Base-by-base conservation (phyloP, 2,797 vertebrate species). In the Pantherophis vulpinus region DNA sequence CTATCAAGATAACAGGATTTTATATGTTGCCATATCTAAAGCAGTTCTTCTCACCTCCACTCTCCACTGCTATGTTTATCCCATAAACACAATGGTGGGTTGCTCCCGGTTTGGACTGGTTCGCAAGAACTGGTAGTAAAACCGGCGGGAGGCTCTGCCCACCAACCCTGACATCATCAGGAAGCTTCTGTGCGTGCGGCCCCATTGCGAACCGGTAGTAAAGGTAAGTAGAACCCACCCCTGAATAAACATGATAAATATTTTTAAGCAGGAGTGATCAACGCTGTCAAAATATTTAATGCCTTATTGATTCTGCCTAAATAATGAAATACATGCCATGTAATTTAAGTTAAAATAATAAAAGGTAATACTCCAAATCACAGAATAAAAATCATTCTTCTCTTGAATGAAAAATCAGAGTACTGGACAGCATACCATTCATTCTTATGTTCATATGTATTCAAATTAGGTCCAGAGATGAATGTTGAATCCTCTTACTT, bases 401-500 rank as follows among this genome's bases (percentile, higher is more conserved):
- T 20, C 27, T 56, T 87, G 87, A 90, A 60, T 92, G 86, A 94
- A 95, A 93, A 47, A 94, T 94, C 58, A 20, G 94, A 95, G 92
- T 93, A 89, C 47, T 56, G 94, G 4, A 89, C 93, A 54, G 63
- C 70, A 94, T 94, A 96, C 89, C 88, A 23, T 4, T 56, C 42
- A 89, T 51, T n/a, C 55, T 83, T 59, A 86, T 95, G 88, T 93
- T 96, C 94, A 14, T 91, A 47, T 63, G 56, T 93, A 94, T 95
- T 94, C 95, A 96, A 95, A 95, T 92, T 14, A 93, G 61, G 93
- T 18, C 89, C 87, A 86, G 59, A 86, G 58, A 89, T 42, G 66
- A 89, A 63, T 89, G 86, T 5, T 91, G 70, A 63, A 83, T 91
- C 70, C 4, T 91, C 32, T 93, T 0, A 63, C 88, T 55, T 59